A percentile compares a stretch with the other conserved stretches of the same genome.
Conservation (phyloP, 2,888 invertebrate species). For the Thymelicus acteon region DNA sequence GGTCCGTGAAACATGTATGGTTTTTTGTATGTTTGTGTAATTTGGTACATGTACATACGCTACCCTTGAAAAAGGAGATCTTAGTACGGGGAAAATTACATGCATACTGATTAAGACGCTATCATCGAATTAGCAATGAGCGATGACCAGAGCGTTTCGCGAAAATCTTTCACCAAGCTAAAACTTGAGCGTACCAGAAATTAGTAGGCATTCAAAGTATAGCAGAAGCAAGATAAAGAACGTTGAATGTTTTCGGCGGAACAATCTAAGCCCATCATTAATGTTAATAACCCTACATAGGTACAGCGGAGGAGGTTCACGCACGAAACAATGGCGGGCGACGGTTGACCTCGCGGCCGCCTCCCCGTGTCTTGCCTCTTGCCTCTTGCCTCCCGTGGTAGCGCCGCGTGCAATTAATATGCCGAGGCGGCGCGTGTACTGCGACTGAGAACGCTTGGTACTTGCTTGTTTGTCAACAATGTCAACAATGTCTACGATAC, state of each 20-base stretch:
- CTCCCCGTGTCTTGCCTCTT: slow-evolving; percentile 69
- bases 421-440: slow-evolving; percentile 80
- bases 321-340: slow-evolving; percentile 83
- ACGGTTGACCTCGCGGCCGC: slow-evolving; percentile 82
- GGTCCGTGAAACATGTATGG: too few relatives aligned
- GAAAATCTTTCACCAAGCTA: neutral
- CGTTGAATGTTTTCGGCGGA: slow-evolving; percentile 36
- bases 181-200: neutral
- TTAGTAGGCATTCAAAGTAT: slow-evolving; percentile 14
- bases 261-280: slow-evolving; percentile 37
- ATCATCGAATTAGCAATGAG: too few relatives aligned
- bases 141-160: too few relatives aligned
- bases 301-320: slow-evolving; percentile 55
- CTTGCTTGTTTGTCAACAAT: slow-evolving; percentile 45
- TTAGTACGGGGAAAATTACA: too few relatives aligned
- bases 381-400: slow-evolving; percentile 68
- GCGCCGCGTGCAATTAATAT: slow-evolving; percentile 85
- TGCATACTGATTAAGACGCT: too few relatives aligned
- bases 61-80: too few relatives aligned
- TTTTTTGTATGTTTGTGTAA: too few relatives aligned
- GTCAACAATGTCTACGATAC: slow-evolving; percentile 1
- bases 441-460: slow-evolving; percentile 52
- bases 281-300: slow-evolving; percentile 42
- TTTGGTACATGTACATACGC: too few relatives aligned
- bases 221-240: slow-evolving; percentile 27